Conservation (phyloP, 1,140 invertebrate species). For the Heterodera carotae region DNA sequence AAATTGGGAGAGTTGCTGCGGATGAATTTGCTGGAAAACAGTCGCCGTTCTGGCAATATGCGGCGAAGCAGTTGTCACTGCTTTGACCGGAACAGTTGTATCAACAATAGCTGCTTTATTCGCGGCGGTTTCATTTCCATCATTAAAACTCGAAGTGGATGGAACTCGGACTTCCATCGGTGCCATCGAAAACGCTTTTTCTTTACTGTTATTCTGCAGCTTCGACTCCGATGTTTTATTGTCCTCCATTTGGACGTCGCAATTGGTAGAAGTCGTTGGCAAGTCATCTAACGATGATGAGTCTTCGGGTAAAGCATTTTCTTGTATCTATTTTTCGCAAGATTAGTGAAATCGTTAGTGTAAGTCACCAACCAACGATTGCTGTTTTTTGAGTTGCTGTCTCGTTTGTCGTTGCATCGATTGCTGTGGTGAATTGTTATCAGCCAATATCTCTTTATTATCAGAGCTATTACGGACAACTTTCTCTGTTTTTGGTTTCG, state of each 20-base stretch:
- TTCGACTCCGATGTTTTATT: background rate
- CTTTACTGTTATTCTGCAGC: background rate
- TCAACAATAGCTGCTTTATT: background rate
- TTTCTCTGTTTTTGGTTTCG: constrained; percentile 1
- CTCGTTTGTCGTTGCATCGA: background rate
- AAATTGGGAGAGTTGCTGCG: constrained; percentile 28
- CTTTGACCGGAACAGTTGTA: background rate
- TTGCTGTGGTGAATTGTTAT: background rate
- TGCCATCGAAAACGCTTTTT: too few relatives aligned
- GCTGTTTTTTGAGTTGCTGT: constrained; percentile 4
- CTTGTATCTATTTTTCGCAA: background rate
- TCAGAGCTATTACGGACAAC: background rate
- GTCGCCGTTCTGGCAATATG: background rate
- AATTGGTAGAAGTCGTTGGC: background rate
- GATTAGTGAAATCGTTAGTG: too few relatives aligned
- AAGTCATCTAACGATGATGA: background rate
- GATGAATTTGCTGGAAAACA: constrained; percentile 24
- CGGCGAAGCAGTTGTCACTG: constrained; percentile 2
- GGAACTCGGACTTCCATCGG: too few relatives aligned
- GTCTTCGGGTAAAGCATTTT: background rate
- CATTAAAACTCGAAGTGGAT: too few relatives aligned
- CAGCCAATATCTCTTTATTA: background rate
- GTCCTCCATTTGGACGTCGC: background rate
- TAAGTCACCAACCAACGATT: constrained; percentile 3
- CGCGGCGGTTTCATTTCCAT: background rate